Evolutionary conservation across 1,140 invertebrate genomes (phyloP), one percentile per base, ranked within the genome.

Genomic region (Araneus ventricosus): DNA sequence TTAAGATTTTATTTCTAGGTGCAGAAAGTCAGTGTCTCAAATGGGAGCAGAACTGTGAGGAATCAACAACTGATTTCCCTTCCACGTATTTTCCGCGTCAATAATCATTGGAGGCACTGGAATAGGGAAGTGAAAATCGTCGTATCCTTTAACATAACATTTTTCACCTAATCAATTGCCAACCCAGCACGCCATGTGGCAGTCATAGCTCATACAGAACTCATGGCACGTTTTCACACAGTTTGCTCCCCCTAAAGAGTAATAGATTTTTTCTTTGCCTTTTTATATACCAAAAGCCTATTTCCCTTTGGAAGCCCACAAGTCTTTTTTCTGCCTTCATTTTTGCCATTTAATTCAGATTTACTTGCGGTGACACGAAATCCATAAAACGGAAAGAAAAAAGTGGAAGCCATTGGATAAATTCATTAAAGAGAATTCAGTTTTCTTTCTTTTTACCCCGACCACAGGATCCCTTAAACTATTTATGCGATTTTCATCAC

Each of bases 401-500:
- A 67, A 86, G 30, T 17, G 30, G 67, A 34, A 39, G 59, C 86
- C 86, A 61, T 67, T 61, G 86, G 86, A 88, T 70, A 88, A 88
- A 67, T 88, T 88, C 86, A 88, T 88, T 88, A 88, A 67, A 61
- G 27, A 17, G 59, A 39, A 59, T 86, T 34, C 84, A 86, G 59
- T 70, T 37, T 88, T 39, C 39, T 88, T 41, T 63, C n/a, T 27
- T 7, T 34, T 24, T 7, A 20, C 30, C 20, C 37, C 59, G 22
- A 20, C 30, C 34, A 34, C 59, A 14, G 24, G 22, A 70, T 37
- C 59, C 57, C 86, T 88, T 88, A 88, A 88, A 88, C 34, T 88
- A 88, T 88, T 88, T 70, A 88, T 61, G 57, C 61, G 86, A 88
- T 39, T 67, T 88, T 88, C 39, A 88, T 39, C 86, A 88, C 86